Evolutionary conservation across 2,797 vertebrate species (phyloP).

Genomic region (Syncerus caffer): DNA sequence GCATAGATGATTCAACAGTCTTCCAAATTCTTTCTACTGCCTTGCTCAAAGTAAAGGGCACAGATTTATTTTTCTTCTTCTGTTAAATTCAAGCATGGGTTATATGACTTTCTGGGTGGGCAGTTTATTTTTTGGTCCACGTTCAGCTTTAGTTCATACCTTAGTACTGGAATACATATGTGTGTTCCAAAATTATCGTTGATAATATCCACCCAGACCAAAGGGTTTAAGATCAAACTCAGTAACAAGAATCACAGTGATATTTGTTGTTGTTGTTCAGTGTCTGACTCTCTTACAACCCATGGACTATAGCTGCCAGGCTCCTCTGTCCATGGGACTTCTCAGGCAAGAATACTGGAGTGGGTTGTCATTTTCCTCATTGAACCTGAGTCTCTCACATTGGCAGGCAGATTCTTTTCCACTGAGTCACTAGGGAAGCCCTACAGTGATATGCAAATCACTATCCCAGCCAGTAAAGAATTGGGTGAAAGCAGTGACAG

Average conservation of each 20-base stretch:
- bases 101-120: constrained; percentile 10
- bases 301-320: not conserved
- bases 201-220: not conserved
- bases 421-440: not conserved
- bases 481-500: not conserved
- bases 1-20: not conserved
- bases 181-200: not conserved
- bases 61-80: constrained; percentile 27
- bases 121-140: not conserved
- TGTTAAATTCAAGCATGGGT: not conserved
- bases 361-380: not conserved
- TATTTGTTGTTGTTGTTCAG: not conserved
- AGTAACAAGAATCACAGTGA: not conserved
- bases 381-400: not conserved
- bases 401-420: not conserved
- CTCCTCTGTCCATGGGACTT: not conserved
- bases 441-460: not conserved
- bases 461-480: not conserved
- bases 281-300: not conserved
- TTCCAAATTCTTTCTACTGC: constrained; percentile 9
- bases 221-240: not conserved
- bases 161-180: not conserved
- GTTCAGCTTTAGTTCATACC: constrained; percentile 4
- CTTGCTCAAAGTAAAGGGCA: not conserved
- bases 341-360: not conserved